phyloP scores from a whole-genome alignment of 2,113 vertebrate genomes.

The Carassius gibelio region DNA sequence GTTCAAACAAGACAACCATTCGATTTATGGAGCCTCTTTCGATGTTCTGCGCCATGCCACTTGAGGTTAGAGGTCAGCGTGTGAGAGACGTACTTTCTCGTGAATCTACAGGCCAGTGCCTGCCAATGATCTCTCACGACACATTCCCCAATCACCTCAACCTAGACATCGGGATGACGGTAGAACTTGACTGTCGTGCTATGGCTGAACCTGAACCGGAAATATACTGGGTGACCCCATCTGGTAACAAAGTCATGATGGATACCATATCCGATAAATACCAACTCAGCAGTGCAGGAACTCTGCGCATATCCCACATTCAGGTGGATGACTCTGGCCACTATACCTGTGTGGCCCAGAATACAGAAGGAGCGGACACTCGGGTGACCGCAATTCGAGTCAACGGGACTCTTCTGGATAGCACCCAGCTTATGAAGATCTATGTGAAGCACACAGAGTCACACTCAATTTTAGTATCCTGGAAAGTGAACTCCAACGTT shows the following conservation, averaged over 20 bases:
- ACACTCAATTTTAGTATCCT: constrained; percentile 93
- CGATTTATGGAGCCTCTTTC: constrained; percentile 97
- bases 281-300: constrained; percentile 86
- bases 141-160: constrained; percentile 89
- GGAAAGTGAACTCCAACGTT: constrained; percentile 92
- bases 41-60: constrained; percentile 92
- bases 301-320: constrained; percentile 85
- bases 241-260: constrained; percentile 87
- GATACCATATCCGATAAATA: constrained; percentile 89
- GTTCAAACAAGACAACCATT: constrained; percentile 89
- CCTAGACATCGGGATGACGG: constrained; percentile 82
- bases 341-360: constrained; percentile 96
- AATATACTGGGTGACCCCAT: constrained; percentile 97
- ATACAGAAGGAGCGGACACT: constrained; percentile 91
- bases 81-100: constrained; percentile 86
- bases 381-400: constrained; percentile 87
- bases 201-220: constrained; percentile 96
- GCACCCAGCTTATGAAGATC: constrained; percentile 90
- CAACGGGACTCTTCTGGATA: constrained; percentile 91
- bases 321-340: constrained; percentile 91
- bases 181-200: constrained; percentile 91
- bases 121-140: constrained; percentile 92
- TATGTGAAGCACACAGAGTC: constrained; percentile 91
- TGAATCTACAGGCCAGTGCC: constrained; percentile 85
- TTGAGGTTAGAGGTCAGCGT: constrained; percentile 85